Evolutionary conservation across 2,888 invertebrate genomes (phyloP), one percentile per base, ranked within the genome.

Genomic region (Cataglyphis livida): DNA sequence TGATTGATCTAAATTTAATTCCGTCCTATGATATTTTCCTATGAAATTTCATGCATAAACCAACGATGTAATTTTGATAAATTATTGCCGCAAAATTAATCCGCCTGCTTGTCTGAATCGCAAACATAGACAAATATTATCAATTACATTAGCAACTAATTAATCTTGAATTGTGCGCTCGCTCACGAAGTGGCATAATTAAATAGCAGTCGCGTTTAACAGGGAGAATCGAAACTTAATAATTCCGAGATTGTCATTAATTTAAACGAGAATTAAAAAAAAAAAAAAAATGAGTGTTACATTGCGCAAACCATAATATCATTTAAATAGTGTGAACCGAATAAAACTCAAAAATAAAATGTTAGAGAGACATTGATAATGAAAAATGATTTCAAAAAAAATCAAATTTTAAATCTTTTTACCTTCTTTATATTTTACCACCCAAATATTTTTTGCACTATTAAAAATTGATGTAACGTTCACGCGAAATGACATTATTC

Each of bases 61-160:
- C 61, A 59, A 79, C 44, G 59, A 35, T n/a, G 35, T 35, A 68
- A 70, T 79, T 79, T 79, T 79, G 78, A 79, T 79, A 70, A 79
- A 79, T 79, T 79, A 79, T 79, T 70, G 48, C 32, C 68, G 78
- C 59, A 54, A 70, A 68, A 79, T 79, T 79, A 79, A 79, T 79
- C 78, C 70, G 35, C 59, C 59, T 66, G 66, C 65, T 57, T 44
- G 44, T 59, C 78, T 61, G 68, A 79, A 76, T 70, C 61, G 44
- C 70, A 79, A 79, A 79, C 59, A 48, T 68, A 48, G 68, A 79
- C 78, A 44, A 44, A 79, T 70, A 61, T 70, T 59, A 79, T 70
- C 78, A 79, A 70, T 79, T 70, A 70, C 25, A 79, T 79, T 79
- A 79, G 68, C 78, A 70, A 79, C 59, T 79, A 79, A 79, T 79